Evolutionary conservation across 2,888 invertebrate species (phyloP), one percentile per base, ranked within the genome.

Genomic region (Blomia tropicalis): DNA sequence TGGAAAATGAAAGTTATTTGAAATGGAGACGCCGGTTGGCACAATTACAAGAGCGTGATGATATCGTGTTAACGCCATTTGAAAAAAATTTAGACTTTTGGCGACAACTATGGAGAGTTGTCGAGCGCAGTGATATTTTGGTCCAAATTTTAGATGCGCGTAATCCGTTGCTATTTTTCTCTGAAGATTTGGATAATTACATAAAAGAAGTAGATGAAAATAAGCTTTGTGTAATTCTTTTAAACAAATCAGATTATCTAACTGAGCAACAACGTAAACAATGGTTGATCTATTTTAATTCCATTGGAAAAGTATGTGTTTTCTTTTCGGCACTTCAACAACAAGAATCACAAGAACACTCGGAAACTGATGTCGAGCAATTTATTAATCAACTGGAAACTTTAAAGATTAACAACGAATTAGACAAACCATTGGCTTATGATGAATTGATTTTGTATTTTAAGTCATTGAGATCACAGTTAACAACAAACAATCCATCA

Each of bases 61-160:
- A 83, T 0, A 77, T 95, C 2, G 78, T 87, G 0, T 75, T 98
- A 66, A 99, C 98, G 0, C 98, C 98, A 0, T 98, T 91, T 75
- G 98, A 99, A 72, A 86, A 90, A 71, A 99, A 98, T 75, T 74
- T 96, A 23, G 93, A 98, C 73, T 87, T 98, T 70, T 98, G 98
- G 98, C 81, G 93, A 56, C 98, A 99, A 73, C 74, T 99, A 32
- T 99, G 98, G 98, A 80, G 96, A 69, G 96, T 98, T 0, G 81
- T 98, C n/a, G 98, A 99, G 74, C 82, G 87, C 69, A 80, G 92
- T 72, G 90, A 95, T 76, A 81, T 95, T 0, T 79, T 95, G 19
- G 81, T 91, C 17, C 87, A 99, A 74, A 88, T 99, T 66, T 84
- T 96, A 17, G 98, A 98, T 79, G 93, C 91, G 0, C 79, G 98